Evolutionary conservation across 1,140 invertebrate species (phyloP).

Genomic region (Rhagoletis pomonella): DNA sequence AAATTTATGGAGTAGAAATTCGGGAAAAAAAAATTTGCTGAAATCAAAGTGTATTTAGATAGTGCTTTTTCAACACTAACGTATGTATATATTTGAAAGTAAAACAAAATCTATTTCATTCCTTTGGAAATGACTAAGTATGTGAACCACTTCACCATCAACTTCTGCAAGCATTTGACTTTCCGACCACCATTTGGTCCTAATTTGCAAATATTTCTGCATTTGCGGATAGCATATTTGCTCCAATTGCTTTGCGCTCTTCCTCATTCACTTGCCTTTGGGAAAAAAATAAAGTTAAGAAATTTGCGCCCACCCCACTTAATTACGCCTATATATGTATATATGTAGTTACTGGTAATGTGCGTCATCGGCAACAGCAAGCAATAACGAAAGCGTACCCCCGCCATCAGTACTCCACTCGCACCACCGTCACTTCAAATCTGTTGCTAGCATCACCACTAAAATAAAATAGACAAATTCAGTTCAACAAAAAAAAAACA

Average conservation of each 20-base stretch:
- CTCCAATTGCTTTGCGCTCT: background rate
- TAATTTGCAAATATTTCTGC: constrained; percentile 45
- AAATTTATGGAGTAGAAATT: background rate
- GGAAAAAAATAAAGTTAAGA: background rate
- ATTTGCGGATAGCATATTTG: constrained; percentile 20
- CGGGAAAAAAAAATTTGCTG: background rate
- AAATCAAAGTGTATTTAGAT: background rate
- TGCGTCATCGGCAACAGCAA: background rate
- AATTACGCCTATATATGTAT: background rate
- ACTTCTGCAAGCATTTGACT: background rate
- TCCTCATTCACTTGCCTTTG: background rate
- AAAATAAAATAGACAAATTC: constrained; percentile 32
- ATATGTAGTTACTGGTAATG: background rate
- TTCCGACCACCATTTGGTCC: constrained; percentile 26
- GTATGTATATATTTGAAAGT: too few species aligned
- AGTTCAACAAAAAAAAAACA: background rate
- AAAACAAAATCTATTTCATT: background rate
- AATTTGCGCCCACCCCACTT: background rate
- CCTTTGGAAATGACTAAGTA: background rate
- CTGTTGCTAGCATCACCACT: background rate
- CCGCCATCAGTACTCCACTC: background rate
- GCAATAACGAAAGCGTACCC: background rate
- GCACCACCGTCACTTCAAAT: background rate
- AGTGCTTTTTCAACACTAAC: background rate
- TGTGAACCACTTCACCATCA: background rate